Base-by-base conservation (phyloP, 1,140 invertebrate genomes). In the Micrasema longulum region DNA sequence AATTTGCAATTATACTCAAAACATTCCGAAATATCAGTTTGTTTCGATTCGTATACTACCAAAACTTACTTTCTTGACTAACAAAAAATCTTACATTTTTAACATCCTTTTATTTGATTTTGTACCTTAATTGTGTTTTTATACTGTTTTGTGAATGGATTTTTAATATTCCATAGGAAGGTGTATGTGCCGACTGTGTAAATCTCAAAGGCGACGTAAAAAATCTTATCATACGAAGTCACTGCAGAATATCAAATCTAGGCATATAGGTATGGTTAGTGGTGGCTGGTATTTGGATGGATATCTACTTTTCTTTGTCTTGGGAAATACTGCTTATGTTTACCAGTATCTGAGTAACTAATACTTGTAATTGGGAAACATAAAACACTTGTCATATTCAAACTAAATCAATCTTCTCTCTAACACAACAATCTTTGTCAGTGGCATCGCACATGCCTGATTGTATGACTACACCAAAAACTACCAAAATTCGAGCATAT, bases 181-280 rank as follows among this genome's bases (percentile, higher is more conserved):
- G 50, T 71, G 57, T 52, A 50, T 75, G 52, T 63, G 67, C 65
- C 45, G 70, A 60, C 50, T 72, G 18, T 75, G 74, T 75, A 69
- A 45, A 71, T 45, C 60, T 63, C 23, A 38, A 9, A 48, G 41
- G 14, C 62, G 31, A 11, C 35, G 43, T 23, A 60, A 50, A 70
- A 57, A 62, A 31, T 57, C 57, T 26, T 71, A 11, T 31, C 36
- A 22, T 36, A 53, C 45, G 55, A 53, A 22, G 66, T 64, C 69
- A 62, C 22, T 69, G 69, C 69, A 14, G 55, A 38, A 18, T 31
- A 45, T 63, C 52, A 60, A 68, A 55, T 60, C 60, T 36, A 71
- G 65, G 47, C 45, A 38, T 48, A 75, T 75, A 75, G 73, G 73
- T 75, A 75, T 75, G 73, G 57, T 71, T 38, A 67, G 47, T 57